Conservation (phyloP, 1,140 invertebrate species). For the Brachionus calyciflorus region DNA sequence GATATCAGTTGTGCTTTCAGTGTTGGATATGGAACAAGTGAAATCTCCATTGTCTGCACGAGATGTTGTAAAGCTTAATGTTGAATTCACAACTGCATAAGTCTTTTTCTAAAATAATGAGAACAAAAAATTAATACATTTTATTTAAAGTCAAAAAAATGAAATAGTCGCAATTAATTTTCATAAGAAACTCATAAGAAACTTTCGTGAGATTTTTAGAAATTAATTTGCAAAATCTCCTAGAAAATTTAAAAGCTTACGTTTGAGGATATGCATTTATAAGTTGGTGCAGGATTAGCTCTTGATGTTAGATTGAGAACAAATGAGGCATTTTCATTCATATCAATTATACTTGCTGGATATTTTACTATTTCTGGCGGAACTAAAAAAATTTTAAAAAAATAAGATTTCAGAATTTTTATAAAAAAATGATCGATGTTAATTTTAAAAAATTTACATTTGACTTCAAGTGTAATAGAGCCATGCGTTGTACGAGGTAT, state of each 20-base stretch:
- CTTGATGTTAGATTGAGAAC: conserved; percentile 20
- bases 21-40: conserved; percentile 18
- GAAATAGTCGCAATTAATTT: too few relatives aligned
- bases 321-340: conserved; percentile 43
- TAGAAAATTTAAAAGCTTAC: too few relatives aligned
- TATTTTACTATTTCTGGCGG: conserved; percentile 42
- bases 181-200: too few relatives aligned
- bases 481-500: conserved; percentile 35
- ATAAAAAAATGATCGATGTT: neutral
- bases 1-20: neutral
- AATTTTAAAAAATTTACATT: neutral
- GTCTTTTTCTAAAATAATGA: conserved; percentile 14
- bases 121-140: too few relatives aligned
- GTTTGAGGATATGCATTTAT: conserved; percentile 12
- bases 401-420: neutral
- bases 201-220: too few relatives aligned
- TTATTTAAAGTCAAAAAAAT: too few relatives aligned
- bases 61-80: neutral
- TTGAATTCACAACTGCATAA: conserved; percentile 6
- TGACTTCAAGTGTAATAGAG: conserved; percentile 23
- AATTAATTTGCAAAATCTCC: too few relatives aligned
- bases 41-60: conserved; percentile 35
- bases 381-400: neutral
- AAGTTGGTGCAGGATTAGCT: conserved; percentile 33
- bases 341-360: conserved; percentile 43